Base-by-base conservation (phyloP, 2,888 invertebrate genomes). In the Pristionchus fissidentatus region DNA sequence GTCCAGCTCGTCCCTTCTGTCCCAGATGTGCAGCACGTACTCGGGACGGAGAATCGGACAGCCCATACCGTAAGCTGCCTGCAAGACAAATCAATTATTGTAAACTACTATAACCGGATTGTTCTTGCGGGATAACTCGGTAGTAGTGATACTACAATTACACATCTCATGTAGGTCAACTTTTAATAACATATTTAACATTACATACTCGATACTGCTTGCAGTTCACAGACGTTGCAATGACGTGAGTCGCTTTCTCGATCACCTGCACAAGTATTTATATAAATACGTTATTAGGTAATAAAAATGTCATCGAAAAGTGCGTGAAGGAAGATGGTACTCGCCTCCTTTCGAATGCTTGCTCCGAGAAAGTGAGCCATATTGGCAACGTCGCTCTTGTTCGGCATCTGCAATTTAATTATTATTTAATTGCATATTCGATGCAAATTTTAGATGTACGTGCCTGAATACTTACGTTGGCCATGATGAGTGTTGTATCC, bases 341-440 rank as follows among this genome's bases (percentile, higher is more conserved):
- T 60, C 8, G 73, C 83, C 15, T 83, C 83, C 35, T 73, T 83
- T 29, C 83, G 46, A 26, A 73, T 43, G 19, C 83, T 83, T 26
- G 73, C 83, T 35, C 83, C 83, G 15, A 83, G 73, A 38, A 43
- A 73, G 73, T 83, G 70, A 26, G 70, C 73, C 38, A 41, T 26
- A n/a, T 83, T 73, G 3, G 55, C 83, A 41, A 70, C 35, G 22
- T 73, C 73, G 26, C 38, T 26, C 38, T 83, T 83, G 43, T 81
- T 60, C 8, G 80, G 60, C 41, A 81, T 46, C 60, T 81, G 19
- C 0, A 62, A 22, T 38, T 10, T 15, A 15, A 10, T 15, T 19
- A 15, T 49, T 15, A 78, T 55, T 55, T 29, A 22, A 75, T 46
- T 19, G 22, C 38, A 70, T 13, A 29, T 62, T 19, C 55, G n/a